Evolutionary conservation across 2,888 invertebrate species (phyloP).

Genomic region (Oscheius onirici): DNA sequence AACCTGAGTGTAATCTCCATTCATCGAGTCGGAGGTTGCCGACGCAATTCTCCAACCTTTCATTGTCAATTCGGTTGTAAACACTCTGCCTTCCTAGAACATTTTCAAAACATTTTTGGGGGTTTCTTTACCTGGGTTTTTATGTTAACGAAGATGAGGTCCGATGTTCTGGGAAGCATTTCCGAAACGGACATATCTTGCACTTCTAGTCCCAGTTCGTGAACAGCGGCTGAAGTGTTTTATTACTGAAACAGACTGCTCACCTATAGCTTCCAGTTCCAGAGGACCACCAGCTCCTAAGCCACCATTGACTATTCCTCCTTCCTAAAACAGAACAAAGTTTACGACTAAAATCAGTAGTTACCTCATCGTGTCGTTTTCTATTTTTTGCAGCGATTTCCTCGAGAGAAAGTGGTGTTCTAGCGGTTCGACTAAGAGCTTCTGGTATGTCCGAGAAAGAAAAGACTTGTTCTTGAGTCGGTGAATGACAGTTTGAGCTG

Average conservation of each 20-base stretch:
- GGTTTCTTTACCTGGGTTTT: conserved; percentile 80
- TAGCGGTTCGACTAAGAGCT: conserved; percentile 20
- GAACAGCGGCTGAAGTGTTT: conserved; percentile 77
- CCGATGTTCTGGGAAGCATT: conserved; percentile 77
- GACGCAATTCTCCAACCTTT: conserved; percentile 70
- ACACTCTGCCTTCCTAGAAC: conserved; percentile 74
- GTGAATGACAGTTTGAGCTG: conserved; percentile 65
- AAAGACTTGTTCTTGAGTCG: conserved; percentile 53
- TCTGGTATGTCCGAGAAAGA: conserved; percentile 23
- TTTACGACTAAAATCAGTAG: not conserved
- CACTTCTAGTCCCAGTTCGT: conserved; percentile 80
- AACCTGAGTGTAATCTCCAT: conserved; percentile 67
- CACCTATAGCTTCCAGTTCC: conserved; percentile 76
- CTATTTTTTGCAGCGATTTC: conserved; percentile 67
- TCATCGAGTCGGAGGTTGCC: conserved; percentile 68
- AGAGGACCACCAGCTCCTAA: conserved; percentile 55
- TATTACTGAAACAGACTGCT: no score
- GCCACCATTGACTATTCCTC: conserved; percentile 38
- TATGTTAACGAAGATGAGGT: conserved; percentile 81
- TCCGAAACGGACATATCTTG: conserved; percentile 4
- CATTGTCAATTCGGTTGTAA: conserved; percentile 82
- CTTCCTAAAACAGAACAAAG: conserved; percentile 41
- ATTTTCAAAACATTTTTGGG: conserved; percentile 2
- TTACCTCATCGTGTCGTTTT: conserved; percentile 51
- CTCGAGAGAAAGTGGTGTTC: conserved; percentile 65